Percentiles rank a stretch among this genome's conserved stretches.
phyloP scores from a whole-genome alignment of 2,888 invertebrate species.

The Lasioglossum oenotherae region DNA sequence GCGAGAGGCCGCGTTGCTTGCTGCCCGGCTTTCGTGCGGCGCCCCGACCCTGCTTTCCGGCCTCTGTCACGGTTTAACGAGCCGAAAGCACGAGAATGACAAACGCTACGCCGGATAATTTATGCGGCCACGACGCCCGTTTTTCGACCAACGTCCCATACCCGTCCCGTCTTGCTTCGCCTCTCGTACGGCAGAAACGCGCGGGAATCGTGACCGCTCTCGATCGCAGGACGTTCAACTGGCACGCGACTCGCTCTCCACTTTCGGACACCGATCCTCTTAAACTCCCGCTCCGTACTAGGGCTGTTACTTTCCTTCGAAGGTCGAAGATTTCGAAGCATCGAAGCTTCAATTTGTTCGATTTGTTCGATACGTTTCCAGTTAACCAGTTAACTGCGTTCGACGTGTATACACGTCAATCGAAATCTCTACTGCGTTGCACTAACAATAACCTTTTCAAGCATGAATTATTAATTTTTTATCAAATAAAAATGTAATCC shows the following conservation, averaged over 20 bases:
- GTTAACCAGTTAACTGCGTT: too few species aligned
- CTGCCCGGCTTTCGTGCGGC: conserved; percentile 50
- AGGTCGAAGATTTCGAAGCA: too few species aligned
- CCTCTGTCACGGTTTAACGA: conserved; percentile 51
- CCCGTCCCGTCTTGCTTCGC: not conserved
- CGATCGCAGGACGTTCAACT: not conserved
- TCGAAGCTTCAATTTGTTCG: too few species aligned
- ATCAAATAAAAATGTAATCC: too few species aligned
- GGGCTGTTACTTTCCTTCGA: too few species aligned
- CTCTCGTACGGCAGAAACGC: not conserved
- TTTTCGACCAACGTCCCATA: not conserved
- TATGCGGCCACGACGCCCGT: conserved; percentile 20
- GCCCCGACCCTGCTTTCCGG: conserved; percentile 54
- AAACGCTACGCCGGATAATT: conserved; percentile 41
- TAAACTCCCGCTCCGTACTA: not conserved
- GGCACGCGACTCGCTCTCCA: not conserved
- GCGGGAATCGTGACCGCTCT: not conserved
- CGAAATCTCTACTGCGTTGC: too few species aligned
- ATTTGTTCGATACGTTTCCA: too few species aligned
- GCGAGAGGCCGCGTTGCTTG: not conserved
- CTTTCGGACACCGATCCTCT: not conserved
- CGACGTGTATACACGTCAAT: too few species aligned
- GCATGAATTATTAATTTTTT: too few species aligned
- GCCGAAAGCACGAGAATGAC: conserved; percentile 57
- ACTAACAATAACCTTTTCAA: too few species aligned